phyloP scores from a whole-genome alignment of 2,113 vertebrate species.

The Clinocottus analis region DNA sequence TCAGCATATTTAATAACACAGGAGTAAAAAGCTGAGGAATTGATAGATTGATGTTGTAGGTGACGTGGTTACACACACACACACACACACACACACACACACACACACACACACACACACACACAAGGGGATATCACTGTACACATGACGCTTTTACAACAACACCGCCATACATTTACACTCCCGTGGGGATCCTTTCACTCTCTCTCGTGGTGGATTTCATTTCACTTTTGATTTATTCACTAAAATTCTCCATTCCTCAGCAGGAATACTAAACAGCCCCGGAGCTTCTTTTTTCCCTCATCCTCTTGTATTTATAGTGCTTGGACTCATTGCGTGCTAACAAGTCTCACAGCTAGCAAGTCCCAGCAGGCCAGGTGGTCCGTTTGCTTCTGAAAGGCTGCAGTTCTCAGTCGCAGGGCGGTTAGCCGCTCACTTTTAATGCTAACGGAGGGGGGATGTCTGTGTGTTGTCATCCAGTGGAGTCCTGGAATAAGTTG shows the following conservation, averaged over 20 bases:
- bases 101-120: too few species aligned
- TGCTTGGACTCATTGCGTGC: neutral
- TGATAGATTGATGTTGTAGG: constrained; percentile 43
- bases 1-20: constrained; percentile 19
- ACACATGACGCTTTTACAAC: neutral
- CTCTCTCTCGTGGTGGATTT: constrained; percentile 4
- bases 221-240: constrained; percentile 29
- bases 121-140: neutral
- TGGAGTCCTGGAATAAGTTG: neutral
- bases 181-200: neutral
- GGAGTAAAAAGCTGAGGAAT: constrained; percentile 21
- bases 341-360: neutral
- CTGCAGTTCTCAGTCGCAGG: neutral
- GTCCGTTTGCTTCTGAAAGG: constrained; percentile 22
- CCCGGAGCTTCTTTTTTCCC: constrained; percentile 1
- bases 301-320: constrained; percentile 5
- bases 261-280: constrained; percentile 29
- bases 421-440: neutral
- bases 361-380: constrained; percentile 12
- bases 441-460: neutral
- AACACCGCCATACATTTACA: constrained; percentile 6
- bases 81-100: too few species aligned
- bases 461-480: neutral
- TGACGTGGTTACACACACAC: constrained; percentile 10
- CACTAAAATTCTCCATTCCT: constrained; percentile 7